Percentiles rank a stretch among this genome's conserved stretches.
Evolutionary conservation across 2,888 invertebrate genomes (phyloP).

Genomic region (Ditula angustiorana): DNA sequence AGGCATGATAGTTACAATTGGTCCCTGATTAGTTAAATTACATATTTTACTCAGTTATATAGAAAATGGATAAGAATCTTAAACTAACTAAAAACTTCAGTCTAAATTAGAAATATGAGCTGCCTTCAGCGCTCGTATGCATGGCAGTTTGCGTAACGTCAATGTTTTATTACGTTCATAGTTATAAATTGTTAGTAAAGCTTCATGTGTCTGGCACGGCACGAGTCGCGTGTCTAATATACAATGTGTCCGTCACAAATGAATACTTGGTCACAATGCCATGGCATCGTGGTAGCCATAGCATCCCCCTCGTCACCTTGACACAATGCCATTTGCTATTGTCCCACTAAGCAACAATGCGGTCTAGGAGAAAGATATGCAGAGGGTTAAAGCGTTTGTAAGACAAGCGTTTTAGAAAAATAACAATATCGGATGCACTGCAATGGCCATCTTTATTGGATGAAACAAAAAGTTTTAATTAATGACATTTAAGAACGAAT

Average conservation of each 20-base stretch:
- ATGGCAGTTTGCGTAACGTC: neutral
- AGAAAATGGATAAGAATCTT: no score
- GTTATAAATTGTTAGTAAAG: neutral
- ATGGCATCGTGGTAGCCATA: neutral
- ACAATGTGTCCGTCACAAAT: constrained; percentile 5
- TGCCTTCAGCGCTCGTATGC: neutral
- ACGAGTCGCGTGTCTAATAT: constrained; percentile 12
- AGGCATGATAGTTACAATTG: no score
- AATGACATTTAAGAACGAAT: no score
- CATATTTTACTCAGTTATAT: no score
- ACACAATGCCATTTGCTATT: constrained; percentile 33
- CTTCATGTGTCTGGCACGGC: neutral
- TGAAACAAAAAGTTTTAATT: no score
- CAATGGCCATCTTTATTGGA: neutral
- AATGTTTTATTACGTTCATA: neutral
- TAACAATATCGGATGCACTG: neutral
- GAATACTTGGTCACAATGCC: neutral
- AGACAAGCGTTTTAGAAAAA: neutral
- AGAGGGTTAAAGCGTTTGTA: constrained; percentile 8
- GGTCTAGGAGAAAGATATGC: constrained; percentile 7
- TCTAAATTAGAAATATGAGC: neutral
- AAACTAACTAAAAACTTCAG: no score
- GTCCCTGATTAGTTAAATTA: no score
- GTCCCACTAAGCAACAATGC: constrained; percentile 26
- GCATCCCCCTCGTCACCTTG: constrained; percentile 29